Percentiles rank a stretch among this genome's conserved stretches.
Evolutionary conservation across 1,140 invertebrate genomes (phyloP).

Genomic region (Centruroides vittatus): DNA sequence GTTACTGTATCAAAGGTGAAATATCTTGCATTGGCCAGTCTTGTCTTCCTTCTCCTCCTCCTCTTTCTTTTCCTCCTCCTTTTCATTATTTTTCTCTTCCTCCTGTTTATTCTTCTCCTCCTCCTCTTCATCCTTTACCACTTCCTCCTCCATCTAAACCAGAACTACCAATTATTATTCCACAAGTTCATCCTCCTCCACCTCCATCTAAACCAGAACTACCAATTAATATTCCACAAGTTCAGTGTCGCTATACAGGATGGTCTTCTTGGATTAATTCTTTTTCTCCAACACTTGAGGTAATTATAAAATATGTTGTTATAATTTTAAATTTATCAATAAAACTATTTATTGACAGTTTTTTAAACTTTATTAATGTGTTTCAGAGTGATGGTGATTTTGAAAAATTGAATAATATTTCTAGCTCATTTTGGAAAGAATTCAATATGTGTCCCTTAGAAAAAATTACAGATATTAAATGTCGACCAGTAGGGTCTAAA

Average conservation of each 20-base stretch:
- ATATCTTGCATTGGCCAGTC: background rate
- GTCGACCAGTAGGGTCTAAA: background rate
- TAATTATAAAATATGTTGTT: no score
- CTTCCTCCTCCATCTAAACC: no score
- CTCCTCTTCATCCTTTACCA: background rate
- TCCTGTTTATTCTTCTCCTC: background rate
- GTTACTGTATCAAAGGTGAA: slow-evolving; percentile 1
- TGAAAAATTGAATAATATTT: background rate
- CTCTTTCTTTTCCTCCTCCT: background rate
- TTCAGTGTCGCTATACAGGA: no score
- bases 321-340: no score
- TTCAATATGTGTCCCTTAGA: background rate
- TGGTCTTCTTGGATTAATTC: no score
- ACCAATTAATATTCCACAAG: no score
- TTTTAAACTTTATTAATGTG: background rate
- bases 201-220: no score
- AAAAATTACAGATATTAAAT: background rate
- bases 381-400: background rate
- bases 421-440: background rate
- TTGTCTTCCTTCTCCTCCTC: background rate
- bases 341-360: no score
- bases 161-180: no score
- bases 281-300: no score
- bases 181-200: no score
- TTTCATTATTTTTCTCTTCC: background rate